Evolutionary conservation across 2,113 vertebrate genomes (phyloP), one percentile per base, ranked within the genome.

Genomic region (Hucho hucho): DNA sequence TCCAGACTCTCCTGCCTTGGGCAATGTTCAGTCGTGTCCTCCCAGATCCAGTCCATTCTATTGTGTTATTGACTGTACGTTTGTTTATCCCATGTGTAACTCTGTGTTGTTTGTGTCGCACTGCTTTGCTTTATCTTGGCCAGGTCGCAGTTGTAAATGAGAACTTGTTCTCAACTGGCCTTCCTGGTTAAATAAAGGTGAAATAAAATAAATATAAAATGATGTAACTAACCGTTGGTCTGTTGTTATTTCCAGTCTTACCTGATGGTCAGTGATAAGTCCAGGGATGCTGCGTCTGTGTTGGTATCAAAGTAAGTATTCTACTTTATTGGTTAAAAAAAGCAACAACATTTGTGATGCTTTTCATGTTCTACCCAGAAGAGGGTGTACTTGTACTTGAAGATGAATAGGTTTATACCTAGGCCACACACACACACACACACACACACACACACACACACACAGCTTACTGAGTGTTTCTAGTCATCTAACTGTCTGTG

Each of bases 281-380:
- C 95, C 69, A 93, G 95, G 56, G 94, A 97, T 75, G 96, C 96
- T 28, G 96, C 98, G 79, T 94, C 96, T 9, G 94, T 99, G 1
- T 93, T 99, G 3, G 90, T 99, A 71, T 98, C 98, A 87, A 98
- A 95, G 98, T 99, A 94, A 97, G 97, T 76, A 1, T n/a, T 24
- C 3, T 24, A 20, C 24, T 28, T 37, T 24, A 28, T 28, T 18
- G 4, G 37, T 67, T 32, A 3, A 11, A 1, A 43, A 43, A 43
- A 7, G 59, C 59, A 63, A 9, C 26, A 18, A 59, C 37, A 4
- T 4, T 24, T 67, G 22, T 20, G 4, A 26, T 59, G n/a, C 64
- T 4, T 24, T 49, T 61, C 9, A 16, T 24, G 14, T 63, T 20
- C 7, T 4, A 20, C 14, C 81, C 91, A 90, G n/a, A 61, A 90